A percentile compares a stretch with the other conserved stretches of the same genome.
Evolutionary conservation across 1,140 invertebrate species (phyloP).

Genomic region (Diprion similis): DNA sequence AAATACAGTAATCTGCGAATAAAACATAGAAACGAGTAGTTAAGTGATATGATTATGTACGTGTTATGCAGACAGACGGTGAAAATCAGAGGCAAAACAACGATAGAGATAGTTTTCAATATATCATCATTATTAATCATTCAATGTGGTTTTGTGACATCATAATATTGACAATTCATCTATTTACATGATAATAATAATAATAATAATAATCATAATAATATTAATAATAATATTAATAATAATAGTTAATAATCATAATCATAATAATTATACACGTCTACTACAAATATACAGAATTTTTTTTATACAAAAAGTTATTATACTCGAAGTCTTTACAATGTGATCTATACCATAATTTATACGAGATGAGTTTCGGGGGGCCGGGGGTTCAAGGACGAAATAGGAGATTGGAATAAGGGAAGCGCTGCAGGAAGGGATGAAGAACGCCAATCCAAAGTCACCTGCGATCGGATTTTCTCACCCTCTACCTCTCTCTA

Average conservation of each 20-base stretch:
- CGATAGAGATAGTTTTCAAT: conserved; percentile 39
- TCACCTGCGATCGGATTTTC: not conserved
- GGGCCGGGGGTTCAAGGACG: conserved; percentile 27
- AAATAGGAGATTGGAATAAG: conserved; percentile 14
- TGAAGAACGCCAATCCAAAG: conserved; percentile 13
- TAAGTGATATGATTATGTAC: no score
- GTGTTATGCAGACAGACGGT: not conserved
- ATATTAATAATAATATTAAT: conserved; percentile 28
- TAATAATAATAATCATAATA: conserved; percentile 40
- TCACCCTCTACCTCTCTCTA: no score
- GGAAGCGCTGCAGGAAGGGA: conserved; percentile 15
- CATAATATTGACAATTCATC: conserved; percentile 59
- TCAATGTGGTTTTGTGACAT: conserved; percentile 50
- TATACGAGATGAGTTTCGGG: conserved; percentile 31
- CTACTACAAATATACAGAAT: conserved; percentile 60
- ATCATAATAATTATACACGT: conserved; percentile 57
- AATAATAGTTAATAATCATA: conserved; percentile 45
- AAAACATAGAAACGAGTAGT: no score
- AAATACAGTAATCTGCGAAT: no score
- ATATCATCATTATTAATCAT: conserved; percentile 60
- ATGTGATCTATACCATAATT: conserved; percentile 35
- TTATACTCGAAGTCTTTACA: conserved; percentile 45
- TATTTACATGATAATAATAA: conserved; percentile 58
- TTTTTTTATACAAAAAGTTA: conserved; percentile 48
- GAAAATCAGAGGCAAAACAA: not conserved